These are phyloP conservation scores for Polydrusus cervinus DNA, from an alignment of 2,888 invertebrate genomes.

Conservation along the genomic window DNA sequence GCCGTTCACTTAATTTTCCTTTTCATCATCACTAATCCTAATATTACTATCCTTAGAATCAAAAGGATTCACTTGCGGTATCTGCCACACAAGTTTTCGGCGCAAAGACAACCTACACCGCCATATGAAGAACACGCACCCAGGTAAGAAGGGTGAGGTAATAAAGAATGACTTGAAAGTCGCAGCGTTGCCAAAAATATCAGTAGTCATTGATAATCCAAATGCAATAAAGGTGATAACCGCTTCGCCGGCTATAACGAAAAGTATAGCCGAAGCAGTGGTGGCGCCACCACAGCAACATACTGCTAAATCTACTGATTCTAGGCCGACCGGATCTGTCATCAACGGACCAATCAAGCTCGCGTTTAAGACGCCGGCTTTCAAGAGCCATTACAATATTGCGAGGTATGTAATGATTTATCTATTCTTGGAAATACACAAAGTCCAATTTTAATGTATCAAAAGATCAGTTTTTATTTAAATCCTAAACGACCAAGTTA, in stretches of 20 bases:
- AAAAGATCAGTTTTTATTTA: neutral
- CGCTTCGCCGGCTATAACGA: conserved; percentile 62
- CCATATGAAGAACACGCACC: conserved; percentile 85
- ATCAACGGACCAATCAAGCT: conserved; percentile 73
- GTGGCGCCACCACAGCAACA: conserved; percentile 49
- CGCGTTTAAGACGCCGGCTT: conserved; percentile 70
- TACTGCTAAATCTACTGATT: conserved; percentile 52
- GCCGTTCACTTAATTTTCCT: neutral
- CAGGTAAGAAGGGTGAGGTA: conserved; percentile 69
- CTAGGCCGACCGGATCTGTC: conserved; percentile 64
- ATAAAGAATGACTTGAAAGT: conserved; percentile 61
- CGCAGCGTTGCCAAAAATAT: conserved; percentile 54
- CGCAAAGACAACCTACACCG: conserved; percentile 86
- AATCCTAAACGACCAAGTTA: too few species aligned
- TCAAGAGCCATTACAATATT: conserved; percentile 70
- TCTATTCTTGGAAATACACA: neutral
- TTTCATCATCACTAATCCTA: conserved; percentile 6
- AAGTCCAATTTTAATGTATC: too few species aligned
- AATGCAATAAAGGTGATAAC: conserved; percentile 71
- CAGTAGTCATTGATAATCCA: conserved; percentile 66
- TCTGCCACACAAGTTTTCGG: conserved; percentile 81
- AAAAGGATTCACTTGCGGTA: conserved; percentile 81
- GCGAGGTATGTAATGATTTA: conserved; percentile 64
- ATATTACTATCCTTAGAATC: conserved; percentile 71
- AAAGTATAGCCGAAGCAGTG: conserved; percentile 55